Evolutionary conservation across 2,797 vertebrate species (phyloP).

Genomic region (Lutra lutra): DNA sequence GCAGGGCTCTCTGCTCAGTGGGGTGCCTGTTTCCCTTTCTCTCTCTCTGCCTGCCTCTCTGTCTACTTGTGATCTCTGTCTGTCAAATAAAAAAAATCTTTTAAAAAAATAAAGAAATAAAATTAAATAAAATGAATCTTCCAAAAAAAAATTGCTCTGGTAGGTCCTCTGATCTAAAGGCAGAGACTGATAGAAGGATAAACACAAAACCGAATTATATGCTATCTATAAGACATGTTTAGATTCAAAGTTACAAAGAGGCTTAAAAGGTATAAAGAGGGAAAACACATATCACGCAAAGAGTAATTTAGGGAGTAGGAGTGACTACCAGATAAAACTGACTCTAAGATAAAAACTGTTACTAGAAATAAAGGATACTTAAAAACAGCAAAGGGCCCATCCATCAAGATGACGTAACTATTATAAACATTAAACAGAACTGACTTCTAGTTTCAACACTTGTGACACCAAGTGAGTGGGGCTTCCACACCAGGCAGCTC

Average conservation of each 20-base stretch:
- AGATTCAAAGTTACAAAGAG: background rate
- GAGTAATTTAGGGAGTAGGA: background rate
- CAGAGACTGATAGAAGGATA: background rate
- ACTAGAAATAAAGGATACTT: background rate
- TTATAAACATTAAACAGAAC: background rate
- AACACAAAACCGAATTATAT: background rate
- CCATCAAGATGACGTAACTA: background rate
- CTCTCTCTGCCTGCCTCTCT: too few species aligned
- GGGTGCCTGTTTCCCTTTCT: too few species aligned
- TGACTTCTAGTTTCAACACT: background rate
- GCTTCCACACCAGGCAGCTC: background rate
- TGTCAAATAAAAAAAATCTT: background rate
- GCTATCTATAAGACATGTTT: background rate
- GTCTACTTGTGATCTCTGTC: too few species aligned
- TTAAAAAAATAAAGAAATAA: background rate
- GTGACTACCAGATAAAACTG: background rate
- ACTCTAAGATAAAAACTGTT: background rate
- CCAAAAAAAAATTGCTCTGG: background rate
- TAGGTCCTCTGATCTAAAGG: background rate
- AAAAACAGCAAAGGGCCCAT: background rate
- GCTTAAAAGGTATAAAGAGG: background rate
- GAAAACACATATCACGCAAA: background rate
- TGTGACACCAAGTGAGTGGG: background rate
- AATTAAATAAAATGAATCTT: background rate
- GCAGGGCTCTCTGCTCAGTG: too few species aligned